Evolutionary conservation across 2,888 invertebrate species (phyloP).

Genomic region (Phengaris arion): DNA sequence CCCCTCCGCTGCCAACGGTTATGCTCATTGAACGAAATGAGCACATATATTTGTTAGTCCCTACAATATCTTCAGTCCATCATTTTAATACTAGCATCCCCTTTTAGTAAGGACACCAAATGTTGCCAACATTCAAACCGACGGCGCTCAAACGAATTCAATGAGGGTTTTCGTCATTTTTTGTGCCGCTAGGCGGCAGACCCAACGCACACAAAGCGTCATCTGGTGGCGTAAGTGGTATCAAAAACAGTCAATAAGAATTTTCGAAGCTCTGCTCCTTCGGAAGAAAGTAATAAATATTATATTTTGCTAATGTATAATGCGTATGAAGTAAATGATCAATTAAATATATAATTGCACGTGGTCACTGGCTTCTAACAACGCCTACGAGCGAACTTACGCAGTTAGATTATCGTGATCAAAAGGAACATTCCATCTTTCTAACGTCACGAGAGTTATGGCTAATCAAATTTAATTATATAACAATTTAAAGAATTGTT

Average conservation of each 20-base stretch:
- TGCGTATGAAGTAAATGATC: not conserved
- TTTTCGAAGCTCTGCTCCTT: not conserved
- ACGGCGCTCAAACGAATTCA: not conserved
- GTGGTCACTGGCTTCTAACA: conserved; percentile 12
- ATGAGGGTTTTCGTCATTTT: not conserved
- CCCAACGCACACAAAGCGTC: too few species aligned
- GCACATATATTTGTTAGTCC: conserved; percentile 18
- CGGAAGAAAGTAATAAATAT: not conserved
- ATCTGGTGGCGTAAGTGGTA: too few species aligned
- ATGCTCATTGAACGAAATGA: conserved; percentile 21
- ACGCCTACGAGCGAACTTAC: conserved; percentile 14
- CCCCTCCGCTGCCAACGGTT: conserved; percentile 47
- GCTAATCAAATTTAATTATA: conserved; percentile 17
- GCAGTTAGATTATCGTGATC: conserved; percentile 16
- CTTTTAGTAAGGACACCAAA: not conserved
- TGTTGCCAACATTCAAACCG: not conserved
- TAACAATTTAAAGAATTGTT: conserved; percentile 8
- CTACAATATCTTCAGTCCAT: conserved; percentile 1
- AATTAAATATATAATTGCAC: not conserved
- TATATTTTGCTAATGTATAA: not conserved
- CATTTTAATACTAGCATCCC: not conserved
- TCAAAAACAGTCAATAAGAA: too few species aligned
- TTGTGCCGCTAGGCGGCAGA: too few species aligned
- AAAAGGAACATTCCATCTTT: conserved; percentile 10
- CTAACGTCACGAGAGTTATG: conserved; percentile 9